Conservation (phyloP, 2,888 invertebrate genomes). For the Abrostola tripartita region DNA sequence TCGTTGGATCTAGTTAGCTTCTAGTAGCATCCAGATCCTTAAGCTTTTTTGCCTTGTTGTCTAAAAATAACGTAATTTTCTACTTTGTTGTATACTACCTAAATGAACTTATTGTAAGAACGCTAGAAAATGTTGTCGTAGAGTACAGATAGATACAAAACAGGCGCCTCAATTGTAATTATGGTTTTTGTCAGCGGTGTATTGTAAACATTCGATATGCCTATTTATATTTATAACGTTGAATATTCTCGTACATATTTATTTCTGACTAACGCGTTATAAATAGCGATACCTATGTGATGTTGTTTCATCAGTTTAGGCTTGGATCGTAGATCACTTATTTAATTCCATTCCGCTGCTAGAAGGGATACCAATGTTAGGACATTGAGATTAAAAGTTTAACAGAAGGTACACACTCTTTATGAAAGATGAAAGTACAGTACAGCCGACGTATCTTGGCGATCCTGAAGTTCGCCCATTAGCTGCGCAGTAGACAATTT, state of each 20-base stretch:
- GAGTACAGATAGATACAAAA: neutral
- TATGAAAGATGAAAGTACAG: too few species aligned
- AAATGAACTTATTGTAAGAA: neutral
- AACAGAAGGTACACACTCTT: too few species aligned
- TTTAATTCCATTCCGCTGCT: too few species aligned
- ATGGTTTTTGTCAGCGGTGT: conserved; percentile 9
- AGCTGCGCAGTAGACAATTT: too few species aligned
- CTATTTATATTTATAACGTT: neutral
- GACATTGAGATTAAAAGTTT: too few species aligned
- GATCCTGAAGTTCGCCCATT: too few species aligned
- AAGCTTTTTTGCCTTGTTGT: too few species aligned
- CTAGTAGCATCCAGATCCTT: too few species aligned
- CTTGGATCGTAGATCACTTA: too few species aligned
- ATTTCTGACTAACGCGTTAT: conserved; percentile 17
- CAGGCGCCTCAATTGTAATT: conserved; percentile 5
- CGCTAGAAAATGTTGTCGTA: neutral
- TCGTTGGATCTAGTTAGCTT: neutral
- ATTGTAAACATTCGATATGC: conserved; percentile 5
- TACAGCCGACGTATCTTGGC: too few species aligned
- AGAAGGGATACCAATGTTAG: too few species aligned
- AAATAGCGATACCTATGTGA: conserved; percentile 20
- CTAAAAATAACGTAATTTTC: too few species aligned
- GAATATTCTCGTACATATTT: conserved; percentile 11
- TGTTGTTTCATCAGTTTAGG: conserved; percentile 7
- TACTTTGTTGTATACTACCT: neutral